Conservation (phyloP, 2,888 invertebrate genomes). For the Cylloceria caligata region DNA sequence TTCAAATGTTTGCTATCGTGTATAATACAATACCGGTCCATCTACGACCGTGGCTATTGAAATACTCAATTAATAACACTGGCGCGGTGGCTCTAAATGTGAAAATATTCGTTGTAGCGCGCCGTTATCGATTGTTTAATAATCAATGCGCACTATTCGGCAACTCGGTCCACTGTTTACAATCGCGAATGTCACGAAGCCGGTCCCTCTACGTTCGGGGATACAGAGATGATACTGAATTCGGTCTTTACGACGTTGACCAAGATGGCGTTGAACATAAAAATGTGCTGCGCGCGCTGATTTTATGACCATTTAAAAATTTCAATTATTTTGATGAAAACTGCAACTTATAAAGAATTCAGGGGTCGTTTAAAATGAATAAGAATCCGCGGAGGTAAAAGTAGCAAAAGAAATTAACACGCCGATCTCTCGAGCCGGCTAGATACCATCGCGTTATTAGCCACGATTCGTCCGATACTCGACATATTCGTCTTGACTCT, state of each 20-base stretch:
- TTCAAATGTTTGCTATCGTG: constrained; percentile 21
- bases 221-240: background rate
- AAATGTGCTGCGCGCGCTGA: background rate
- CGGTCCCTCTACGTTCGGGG: background rate
- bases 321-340: background rate
- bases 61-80: background rate
- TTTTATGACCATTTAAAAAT: background rate
- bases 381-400: background rate
- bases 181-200: background rate
- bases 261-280: background rate
- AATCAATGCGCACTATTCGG: background rate
- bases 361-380: background rate
- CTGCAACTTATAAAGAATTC: background rate
- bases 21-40: constrained; percentile 23
- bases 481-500: background rate
- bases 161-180: background rate
- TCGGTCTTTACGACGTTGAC: background rate
- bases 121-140: background rate
- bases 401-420: background rate
- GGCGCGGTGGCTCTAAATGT: background rate
- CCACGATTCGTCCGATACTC: background rate
- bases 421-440: background rate
- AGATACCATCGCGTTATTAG: background rate
- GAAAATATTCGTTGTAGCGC: background rate
- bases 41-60: constrained; percentile 10